Conservation (phyloP, 2,888 invertebrate genomes). For the Pristionchus maxplancki region DNA sequence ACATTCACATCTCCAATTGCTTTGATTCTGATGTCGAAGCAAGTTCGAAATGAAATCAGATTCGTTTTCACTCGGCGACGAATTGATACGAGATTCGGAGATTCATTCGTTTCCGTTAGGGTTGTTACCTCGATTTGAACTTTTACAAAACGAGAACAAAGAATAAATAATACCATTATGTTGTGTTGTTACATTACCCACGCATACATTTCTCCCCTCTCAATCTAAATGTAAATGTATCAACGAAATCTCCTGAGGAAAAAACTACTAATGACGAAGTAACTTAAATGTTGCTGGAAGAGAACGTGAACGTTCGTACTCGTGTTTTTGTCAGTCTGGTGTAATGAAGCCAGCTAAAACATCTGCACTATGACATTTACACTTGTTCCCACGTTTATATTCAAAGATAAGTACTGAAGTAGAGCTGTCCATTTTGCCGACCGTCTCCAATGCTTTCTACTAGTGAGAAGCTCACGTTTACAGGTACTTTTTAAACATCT, state of each 20-base stretch:
- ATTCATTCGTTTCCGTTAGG: not conserved
- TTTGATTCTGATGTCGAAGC: conserved; percentile 2
- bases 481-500: not conserved
- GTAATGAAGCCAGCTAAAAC: not conserved
- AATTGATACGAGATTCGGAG: not conserved
- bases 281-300: too few species aligned
- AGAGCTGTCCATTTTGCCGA: too few species aligned
- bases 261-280: too few species aligned
- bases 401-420: too few species aligned
- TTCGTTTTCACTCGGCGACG: not conserved
- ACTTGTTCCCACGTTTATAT: not conserved
- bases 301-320: too few species aligned
- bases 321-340: not conserved
- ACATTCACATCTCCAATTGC: conserved; percentile 14
- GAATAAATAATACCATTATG: too few species aligned
- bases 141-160: too few species aligned
- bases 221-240: too few species aligned
- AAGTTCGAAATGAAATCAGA: not conserved
- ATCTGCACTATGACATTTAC: not conserved
- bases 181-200: too few species aligned
- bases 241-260: too few species aligned
- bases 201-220: too few species aligned
- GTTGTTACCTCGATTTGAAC: not conserved
- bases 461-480: not conserved
- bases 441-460: not conserved